Conservation (phyloP, 2,888 invertebrate species). For the Clepsis dumicolana region DNA sequence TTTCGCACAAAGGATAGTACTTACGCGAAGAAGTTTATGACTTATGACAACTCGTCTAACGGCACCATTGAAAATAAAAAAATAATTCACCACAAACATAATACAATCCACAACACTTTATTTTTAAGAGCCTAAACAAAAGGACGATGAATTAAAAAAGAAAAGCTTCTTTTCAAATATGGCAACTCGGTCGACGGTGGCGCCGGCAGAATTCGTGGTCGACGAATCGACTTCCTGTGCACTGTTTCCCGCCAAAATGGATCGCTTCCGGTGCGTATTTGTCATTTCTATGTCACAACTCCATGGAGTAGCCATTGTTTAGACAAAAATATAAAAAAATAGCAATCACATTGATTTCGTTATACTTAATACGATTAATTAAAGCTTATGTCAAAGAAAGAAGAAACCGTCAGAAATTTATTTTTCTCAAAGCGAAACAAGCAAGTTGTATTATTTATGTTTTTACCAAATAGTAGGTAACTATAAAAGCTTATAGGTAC, state of each 20-base stretch:
- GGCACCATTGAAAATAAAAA: conserved; percentile 15
- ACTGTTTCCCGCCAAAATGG: conserved; percentile 84
- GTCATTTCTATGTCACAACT: conserved; percentile 67
- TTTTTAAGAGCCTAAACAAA: conserved; percentile 20
- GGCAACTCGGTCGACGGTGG: conserved; percentile 65
- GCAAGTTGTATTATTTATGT: background rate
- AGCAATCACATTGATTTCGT: no score
- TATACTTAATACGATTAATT: no score
- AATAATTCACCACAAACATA: conserved; percentile 26
- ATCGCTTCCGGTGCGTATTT: conserved; percentile 84
- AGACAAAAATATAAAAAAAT: background rate
- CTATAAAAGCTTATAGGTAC: background rate
- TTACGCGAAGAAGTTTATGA: conserved; percentile 47
- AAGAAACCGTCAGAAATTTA: background rate
- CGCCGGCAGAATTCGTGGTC: conserved; percentile 83
- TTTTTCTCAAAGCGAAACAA: background rate
- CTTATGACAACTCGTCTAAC: conserved; percentile 35
- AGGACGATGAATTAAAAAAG: conserved; percentile 21
- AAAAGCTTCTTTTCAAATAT: conserved; percentile 46
- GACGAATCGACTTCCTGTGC: conserved; percentile 82
- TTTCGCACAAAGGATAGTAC: conserved; percentile 49
- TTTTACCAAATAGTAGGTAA: background rate
- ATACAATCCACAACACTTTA: conserved; percentile 20
- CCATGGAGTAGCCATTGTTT: conserved; percentile 30
- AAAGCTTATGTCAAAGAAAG: no score